These are phyloP conservation scores for Forbesichthys papilliferus DNA, from an alignment of 2,113 vertebrate genomes.

Conservation along the genomic window DNA sequence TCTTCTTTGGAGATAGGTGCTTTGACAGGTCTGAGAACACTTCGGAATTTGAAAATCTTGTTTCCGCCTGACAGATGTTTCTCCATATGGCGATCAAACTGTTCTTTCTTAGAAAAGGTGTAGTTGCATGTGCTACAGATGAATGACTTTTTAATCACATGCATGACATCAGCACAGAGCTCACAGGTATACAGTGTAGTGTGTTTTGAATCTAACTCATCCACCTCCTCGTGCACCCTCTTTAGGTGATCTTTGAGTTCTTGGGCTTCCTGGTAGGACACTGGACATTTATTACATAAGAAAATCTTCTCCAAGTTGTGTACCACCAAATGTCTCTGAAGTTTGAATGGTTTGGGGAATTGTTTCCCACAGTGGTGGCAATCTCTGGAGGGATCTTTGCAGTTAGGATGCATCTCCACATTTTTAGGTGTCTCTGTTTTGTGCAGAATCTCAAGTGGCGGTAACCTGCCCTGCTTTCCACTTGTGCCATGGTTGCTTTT, in stretches of 20 bases:
- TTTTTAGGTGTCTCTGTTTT: conserved; percentile 78
- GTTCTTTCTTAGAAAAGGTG: conserved; percentile 97
- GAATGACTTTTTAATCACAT: conserved; percentile 95
- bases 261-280: conserved; percentile 86
- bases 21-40: conserved; percentile 83
- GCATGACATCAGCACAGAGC: conserved; percentile 95
- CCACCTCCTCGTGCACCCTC: conserved; percentile 79
- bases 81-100: conserved; percentile 97
- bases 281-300: conserved; percentile 90
- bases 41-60: conserved; percentile 88
- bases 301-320: conserved; percentile 96
- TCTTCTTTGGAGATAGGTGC: conserved; percentile 65
- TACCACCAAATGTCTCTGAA: conserved; percentile 94
- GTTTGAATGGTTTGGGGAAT: conserved; percentile 98
- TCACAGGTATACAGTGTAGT: conserved; percentile 93
- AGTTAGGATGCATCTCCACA: conserved; percentile 86
- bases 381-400: conserved; percentile 95
- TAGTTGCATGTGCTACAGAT: conserved; percentile 98
- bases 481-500: conserved; percentile 60
- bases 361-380: conserved; percentile 98
- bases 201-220: conserved; percentile 88
- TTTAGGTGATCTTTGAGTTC: conserved; percentile 88
- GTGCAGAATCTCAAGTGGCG: conserved; percentile 69
- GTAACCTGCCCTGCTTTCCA: conserved; percentile 63
- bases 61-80: conserved; percentile 87